phyloP scores from a whole-genome alignment of 2,797 vertebrate genomes.

The Eurystomus glaucurus region DNA sequence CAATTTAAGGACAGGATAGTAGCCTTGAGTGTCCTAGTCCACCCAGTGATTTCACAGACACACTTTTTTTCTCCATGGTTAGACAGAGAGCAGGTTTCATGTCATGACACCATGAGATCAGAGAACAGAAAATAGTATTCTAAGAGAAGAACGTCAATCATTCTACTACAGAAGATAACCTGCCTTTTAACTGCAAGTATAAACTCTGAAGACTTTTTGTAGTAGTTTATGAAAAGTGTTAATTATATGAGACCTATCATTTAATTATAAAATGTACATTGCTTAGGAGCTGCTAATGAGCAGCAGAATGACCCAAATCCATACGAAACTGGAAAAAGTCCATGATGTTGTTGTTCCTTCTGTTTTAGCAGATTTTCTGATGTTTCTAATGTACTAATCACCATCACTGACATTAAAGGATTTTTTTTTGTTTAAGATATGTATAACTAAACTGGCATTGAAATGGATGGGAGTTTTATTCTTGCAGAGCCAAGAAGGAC shows the following conservation, averaged over 20 bases:
- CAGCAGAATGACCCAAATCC: background rate
- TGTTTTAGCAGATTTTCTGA: background rate
- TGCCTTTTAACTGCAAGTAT: background rate
- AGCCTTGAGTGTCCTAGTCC: accelerated
- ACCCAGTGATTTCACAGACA: background rate
- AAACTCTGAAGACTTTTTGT: background rate
- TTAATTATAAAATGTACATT: background rate
- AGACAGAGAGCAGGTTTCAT: background rate
- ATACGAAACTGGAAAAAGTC: background rate
- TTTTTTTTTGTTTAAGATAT: background rate
- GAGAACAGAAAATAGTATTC: background rate
- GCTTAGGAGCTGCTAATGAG: background rate
- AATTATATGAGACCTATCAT: background rate
- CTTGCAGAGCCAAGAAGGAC: background rate
- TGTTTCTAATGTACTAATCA: background rate
- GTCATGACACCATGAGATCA: background rate
- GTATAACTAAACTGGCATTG: background rate
- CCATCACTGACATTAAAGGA: background rate
- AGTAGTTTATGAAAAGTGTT: background rate
- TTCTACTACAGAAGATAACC: background rate
- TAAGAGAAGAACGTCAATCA: background rate
- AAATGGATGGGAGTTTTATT: background rate
- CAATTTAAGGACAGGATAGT: background rate
- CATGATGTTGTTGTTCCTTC: background rate
- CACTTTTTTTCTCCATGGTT: accelerated